Conservation (phyloP, 2,113 vertebrate species). For the Limanda limanda region DNA sequence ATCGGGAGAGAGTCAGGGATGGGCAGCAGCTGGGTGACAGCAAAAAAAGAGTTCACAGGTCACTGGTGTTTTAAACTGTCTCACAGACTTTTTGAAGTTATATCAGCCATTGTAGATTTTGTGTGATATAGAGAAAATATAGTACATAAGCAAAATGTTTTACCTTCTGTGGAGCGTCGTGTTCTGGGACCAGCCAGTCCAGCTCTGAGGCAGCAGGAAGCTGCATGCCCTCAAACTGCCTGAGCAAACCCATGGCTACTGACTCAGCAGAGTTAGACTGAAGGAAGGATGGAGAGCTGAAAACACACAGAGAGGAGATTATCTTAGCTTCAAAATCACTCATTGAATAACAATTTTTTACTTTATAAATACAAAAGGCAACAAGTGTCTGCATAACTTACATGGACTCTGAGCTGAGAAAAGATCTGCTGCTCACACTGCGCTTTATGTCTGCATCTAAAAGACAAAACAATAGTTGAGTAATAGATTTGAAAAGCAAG, state of each 20-base stretch:
- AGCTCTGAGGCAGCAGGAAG: slow-evolving; percentile 96
- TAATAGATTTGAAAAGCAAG: not conserved
- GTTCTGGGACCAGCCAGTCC: slow-evolving; percentile 97
- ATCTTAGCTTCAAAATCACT: no score
- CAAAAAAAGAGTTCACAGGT: not conserved
- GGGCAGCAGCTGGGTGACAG: slow-evolving; percentile 88
- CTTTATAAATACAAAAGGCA: no score
- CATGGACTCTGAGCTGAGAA: slow-evolving; percentile 88
- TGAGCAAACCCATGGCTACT: slow-evolving; percentile 96
- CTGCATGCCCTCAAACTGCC: slow-evolving; percentile 98
- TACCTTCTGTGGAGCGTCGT: slow-evolving; percentile 96
- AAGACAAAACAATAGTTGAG: slow-evolving; percentile 12
- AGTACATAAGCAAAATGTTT: not conserved
- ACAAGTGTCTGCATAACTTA: slow-evolving; percentile 68
- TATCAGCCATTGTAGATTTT: not conserved
- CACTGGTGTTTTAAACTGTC: not conserved
- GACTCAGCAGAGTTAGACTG: slow-evolving; percentile 97
- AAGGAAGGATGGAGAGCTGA: slow-evolving; percentile 88
- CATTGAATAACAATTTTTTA: no score
- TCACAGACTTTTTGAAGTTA: not conserved
- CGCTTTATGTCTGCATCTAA: slow-evolving; percentile 93
- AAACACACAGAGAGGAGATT: not conserved
- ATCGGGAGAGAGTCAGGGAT: slow-evolving; percentile 96
- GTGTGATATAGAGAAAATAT: not conserved
- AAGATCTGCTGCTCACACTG: slow-evolving; percentile 80